Conservation (phyloP, 2,113 vertebrate species). For the Petromus typicus region DNA sequence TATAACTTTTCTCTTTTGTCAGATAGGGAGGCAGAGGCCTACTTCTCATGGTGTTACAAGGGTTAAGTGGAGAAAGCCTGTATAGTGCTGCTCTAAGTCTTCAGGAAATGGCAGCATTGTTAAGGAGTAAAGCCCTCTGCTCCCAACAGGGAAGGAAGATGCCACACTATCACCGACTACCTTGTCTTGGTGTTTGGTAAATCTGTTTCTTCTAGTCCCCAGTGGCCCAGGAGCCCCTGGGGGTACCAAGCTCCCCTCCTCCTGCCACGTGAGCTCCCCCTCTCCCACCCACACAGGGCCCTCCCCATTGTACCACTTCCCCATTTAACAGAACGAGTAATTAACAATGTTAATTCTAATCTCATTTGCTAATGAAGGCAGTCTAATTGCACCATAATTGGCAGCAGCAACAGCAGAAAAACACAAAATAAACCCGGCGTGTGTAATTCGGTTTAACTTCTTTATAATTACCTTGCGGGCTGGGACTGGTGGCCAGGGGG, state of each 20-base stretch:
- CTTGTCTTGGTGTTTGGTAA: not conserved
- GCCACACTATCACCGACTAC: not conserved
- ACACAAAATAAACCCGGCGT: slow-evolving; percentile 88
- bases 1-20: not conserved
- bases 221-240: not conserved
- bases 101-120: not conserved
- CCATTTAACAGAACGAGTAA: slow-evolving; percentile 88
- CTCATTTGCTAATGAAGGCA: slow-evolving; percentile 91
- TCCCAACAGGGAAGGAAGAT: not conserved
- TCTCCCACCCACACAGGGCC: slow-evolving; percentile 39
- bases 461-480: slow-evolving; percentile 86
- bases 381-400: slow-evolving; percentile 90
- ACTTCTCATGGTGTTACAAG: not conserved
- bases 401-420: slow-evolving; percentile 85
- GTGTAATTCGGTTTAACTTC: slow-evolving; percentile 86
- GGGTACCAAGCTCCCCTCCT: not conserved
- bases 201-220: not conserved
- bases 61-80: not conserved
- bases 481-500: slow-evolving; percentile 14
- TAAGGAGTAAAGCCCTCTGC: not conserved
- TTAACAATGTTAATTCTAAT: slow-evolving; percentile 92
- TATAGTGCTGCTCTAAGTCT: not conserved
- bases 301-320: slow-evolving; percentile 71
- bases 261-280: not conserved
- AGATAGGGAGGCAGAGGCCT: not conserved